Conservation (phyloP, 2,797 vertebrate genomes). For the Clarias fuscus region DNA sequence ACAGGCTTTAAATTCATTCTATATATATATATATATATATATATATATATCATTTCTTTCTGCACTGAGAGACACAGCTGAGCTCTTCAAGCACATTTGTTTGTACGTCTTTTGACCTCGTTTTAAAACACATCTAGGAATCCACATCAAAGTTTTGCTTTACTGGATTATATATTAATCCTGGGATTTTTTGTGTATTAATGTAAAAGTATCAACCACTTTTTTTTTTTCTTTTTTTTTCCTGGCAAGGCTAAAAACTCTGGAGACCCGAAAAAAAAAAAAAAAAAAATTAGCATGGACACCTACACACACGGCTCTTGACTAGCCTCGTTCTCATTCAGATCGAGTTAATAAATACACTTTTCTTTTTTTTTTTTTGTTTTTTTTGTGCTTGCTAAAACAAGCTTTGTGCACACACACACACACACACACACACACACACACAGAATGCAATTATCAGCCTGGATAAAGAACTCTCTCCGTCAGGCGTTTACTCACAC, state of each 20-base stretch:
- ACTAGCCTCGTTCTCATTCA: background rate
- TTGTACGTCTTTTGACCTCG: background rate
- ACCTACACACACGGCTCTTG: slow-evolving; percentile 23
- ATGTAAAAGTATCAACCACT: background rate
- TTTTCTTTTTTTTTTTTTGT: background rate
- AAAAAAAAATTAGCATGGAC: slow-evolving; percentile 33
- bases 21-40: background rate
- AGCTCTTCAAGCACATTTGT: background rate
- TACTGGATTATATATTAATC: slow-evolving; percentile 10
- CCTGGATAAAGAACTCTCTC: background rate
- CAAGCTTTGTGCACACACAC: background rate
- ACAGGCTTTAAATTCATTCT: background rate
- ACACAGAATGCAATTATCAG: slow-evolving; percentile 7
- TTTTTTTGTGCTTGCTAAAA: background rate
- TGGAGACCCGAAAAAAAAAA: slow-evolving; percentile 15
- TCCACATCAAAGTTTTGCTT: background rate
- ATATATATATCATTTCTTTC: too few relatives aligned
- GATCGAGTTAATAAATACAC: background rate
- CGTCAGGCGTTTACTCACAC: background rate
- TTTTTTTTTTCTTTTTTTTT: slow-evolving; percentile 15
- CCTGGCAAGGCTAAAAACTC: background rate
- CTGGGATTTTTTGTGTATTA: slow-evolving; percentile 3
- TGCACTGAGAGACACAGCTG: background rate
- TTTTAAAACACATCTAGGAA: background rate
- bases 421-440: too few relatives aligned